A percentile compares a stretch with the other conserved stretches of the same genome.
Conservation (phyloP, 1,140 invertebrate genomes). For the Drosophila malerkotliana region DNA sequence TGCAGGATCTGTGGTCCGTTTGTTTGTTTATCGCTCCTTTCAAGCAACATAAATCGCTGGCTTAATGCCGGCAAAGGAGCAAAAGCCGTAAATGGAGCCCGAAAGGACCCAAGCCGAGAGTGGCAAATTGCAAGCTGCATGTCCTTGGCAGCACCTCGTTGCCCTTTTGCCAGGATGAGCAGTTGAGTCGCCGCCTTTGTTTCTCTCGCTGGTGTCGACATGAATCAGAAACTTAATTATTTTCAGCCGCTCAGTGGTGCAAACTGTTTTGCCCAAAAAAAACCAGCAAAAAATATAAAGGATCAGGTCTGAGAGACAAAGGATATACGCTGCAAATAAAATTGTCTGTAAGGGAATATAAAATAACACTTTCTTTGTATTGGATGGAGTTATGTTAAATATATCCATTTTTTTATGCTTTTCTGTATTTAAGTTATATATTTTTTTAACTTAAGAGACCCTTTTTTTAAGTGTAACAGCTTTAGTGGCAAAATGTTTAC, state of each 20-base stretch:
- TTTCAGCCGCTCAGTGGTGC: conserved; percentile 68
- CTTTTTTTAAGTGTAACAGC: conserved; percentile 6
- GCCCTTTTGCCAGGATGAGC: conserved; percentile 35
- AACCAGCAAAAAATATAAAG: conserved; percentile 46
- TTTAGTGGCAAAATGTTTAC: conserved; percentile 19
- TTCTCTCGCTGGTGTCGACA: conserved; percentile 57
- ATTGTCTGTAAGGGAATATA: not conserved
- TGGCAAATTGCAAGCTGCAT: conserved; percentile 35
- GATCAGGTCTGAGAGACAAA: conserved; percentile 12
- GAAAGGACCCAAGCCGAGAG: conserved; percentile 6
- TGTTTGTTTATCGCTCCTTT: conserved; percentile 46
- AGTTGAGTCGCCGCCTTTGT: conserved; percentile 72
- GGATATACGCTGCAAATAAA: not conserved
- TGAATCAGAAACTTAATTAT: conserved; percentile 82
- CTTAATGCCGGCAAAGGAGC: conserved; percentile 52
- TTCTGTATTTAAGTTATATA: not conserved
- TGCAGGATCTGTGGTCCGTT: conserved; percentile 59
- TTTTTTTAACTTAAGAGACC: not conserved
- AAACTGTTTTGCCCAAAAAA: conserved; percentile 54
- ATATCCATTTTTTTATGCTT: not conserved
- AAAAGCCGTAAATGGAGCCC: conserved; percentile 24
- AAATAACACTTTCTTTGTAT: not conserved
- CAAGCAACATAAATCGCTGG: conserved; percentile 68
- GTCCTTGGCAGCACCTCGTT: conserved; percentile 35
- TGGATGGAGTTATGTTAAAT: not conserved